phyloP scores from a whole-genome alignment of 2,113 vertebrate genomes.

The Pipra filicauda region DNA sequence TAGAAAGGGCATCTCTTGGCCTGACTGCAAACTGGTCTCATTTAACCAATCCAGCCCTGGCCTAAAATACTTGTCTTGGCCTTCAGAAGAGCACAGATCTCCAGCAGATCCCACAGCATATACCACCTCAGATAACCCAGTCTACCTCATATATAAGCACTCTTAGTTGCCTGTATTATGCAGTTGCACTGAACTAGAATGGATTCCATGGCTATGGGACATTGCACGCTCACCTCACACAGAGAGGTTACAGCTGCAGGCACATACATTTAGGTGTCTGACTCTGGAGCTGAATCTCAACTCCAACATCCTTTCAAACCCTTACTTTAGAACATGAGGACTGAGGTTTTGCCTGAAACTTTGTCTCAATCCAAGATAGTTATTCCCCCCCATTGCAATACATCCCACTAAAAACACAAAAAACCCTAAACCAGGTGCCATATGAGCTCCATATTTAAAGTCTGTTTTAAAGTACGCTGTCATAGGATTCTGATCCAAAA shows the following conservation, averaged over 20 bases:
- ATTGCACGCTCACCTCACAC: neutral
- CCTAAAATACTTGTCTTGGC: neutral
- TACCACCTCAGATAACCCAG: neutral
- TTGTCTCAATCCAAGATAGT: neutral
- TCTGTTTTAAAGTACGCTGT: neutral
- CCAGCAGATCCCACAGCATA: neutral
- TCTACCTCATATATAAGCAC: neutral
- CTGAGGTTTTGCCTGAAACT: neutral
- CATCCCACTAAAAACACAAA: neutral
- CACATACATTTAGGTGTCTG: neutral
- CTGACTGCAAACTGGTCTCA: neutral
- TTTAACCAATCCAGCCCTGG: neutral
- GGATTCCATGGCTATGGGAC: neutral
- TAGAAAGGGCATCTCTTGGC: neutral
- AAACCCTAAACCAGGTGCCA: neutral
- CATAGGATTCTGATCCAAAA: neutral
- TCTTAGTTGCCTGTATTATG: neutral
- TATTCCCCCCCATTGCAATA: neutral
- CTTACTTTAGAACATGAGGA: neutral
- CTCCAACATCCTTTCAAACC: neutral
- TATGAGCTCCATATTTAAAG: neutral
- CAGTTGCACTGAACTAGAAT: neutral
- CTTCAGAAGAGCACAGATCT: neutral
- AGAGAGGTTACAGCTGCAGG: neutral
- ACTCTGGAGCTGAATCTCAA: neutral